Evolutionary conservation across 2,888 invertebrate species (phyloP), one percentile per base, ranked within the genome.

Genomic region (Arenicola marina): DNA sequence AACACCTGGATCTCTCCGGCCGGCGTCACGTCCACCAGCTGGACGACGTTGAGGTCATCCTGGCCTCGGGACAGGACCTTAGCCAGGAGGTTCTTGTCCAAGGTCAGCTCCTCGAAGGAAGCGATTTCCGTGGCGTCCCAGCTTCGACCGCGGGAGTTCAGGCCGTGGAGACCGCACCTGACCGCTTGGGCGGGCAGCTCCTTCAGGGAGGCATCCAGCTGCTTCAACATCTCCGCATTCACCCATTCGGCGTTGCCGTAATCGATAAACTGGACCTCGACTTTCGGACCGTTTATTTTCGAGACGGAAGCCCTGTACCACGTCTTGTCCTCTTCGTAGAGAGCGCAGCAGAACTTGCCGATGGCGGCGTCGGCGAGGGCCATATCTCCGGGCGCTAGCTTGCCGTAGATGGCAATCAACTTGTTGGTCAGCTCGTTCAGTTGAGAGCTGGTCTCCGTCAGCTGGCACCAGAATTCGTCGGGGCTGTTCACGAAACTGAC

Each of bases 381-480:
- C 11, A 70, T 11, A 46, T 66, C 69, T 0, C 44, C 62, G 32
- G 67, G 67, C 3, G 68, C 32, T 21, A 65, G 45, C 24, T 61
- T 57, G 15, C 61, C 68, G 56, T 75, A 78, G 21, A 72, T 67
- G 7, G 29, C 32, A 24, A 76, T 74, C 66, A 69, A 74, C 15
- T 60, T 61, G 51, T 76, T 73, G 56, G 73, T 66, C 55, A 79
- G 62, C 4, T 64, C 56, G 24, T 74, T 71, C 4, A 78, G 60
- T 15, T 62, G 56, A 1, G 38, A 26, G 18, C 68, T 67, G 2
- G 62, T 53, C 7, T 69, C 64, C 2, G 73, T 71, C n/a, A 70
- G 53, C 53, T 78, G 78, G 18, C 76, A 63, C 64, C 73, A 77
- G 62, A 80, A 77, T 43, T 68, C 55, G 34, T 71, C 68, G 0